Evolutionary conservation across 2,113 vertebrate species (phyloP), one percentile per base, ranked within the genome.

Genomic region (Gobio gobio): DNA sequence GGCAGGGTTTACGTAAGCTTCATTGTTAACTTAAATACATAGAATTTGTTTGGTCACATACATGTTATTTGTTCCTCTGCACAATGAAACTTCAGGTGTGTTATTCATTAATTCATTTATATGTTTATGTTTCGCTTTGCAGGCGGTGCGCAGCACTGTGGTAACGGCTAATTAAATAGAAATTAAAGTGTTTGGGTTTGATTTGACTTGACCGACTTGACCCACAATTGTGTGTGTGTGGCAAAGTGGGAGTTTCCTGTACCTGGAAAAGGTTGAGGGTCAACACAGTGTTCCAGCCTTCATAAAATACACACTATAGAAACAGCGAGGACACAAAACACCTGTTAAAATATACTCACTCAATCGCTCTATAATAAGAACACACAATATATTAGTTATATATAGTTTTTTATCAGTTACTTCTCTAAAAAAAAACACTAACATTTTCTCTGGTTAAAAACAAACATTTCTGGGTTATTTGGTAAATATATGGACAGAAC

Each of bases 131-230:
- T 59, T 87, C 64, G 83, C 85, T 73, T 88, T 81, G 79, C 88
- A 82, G 89, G 90, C 83, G 86, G 85, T 88, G 88, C 83, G 85
- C 86, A 91, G 91, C 90, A 56, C 85, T 88, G 90, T 88, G 83
- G 89, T 91, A 90, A 92, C 87, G 87, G 89, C 87, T 93, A 92
- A 93, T 94, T 93, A 94, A 93, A 90, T 90, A 87, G 90, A 92
- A 92, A 92, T 94, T 86, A 68, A 24, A 51, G 24, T 61, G 88
- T 26, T 85, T 89, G 88, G 80, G 89, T 84, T 89, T 87, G 82
- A 84, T 82, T 89, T 78, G 86, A n/a, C 76, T 76, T 54, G 59
- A 80, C 87, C 61, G 59, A 80, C 87, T 83, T 91, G 89, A 89
- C 86, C 87, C 63, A 40, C 51, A 47, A 59, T 78, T 79, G 64